Evolutionary conservation across 2,797 vertebrate genomes (phyloP).

Genomic region (Oryzias dopingdopingensis): DNA sequence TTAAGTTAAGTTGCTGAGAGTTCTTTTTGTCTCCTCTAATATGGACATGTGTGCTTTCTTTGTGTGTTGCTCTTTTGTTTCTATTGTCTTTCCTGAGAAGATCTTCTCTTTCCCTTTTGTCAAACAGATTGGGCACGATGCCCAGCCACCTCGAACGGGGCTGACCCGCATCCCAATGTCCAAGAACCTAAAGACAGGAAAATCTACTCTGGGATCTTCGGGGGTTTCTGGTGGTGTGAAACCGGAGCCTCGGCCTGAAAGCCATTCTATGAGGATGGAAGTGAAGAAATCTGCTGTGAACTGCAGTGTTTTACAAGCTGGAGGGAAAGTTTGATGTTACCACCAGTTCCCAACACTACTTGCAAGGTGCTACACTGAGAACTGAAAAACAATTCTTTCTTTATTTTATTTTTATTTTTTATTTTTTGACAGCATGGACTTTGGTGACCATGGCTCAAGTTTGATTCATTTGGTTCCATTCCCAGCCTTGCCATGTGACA

Average conservation of each 20-base stretch:
- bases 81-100: slow-evolving; percentile 42
- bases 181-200: slow-evolving; percentile 98
- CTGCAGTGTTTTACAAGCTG: slow-evolving; percentile 80
- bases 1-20: background rate
- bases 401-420: background rate
- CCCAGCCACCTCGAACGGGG: slow-evolving; percentile 83
- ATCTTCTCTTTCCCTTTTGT: slow-evolving; percentile 41
- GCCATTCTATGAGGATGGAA: slow-evolving; percentile 96
- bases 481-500: no score
- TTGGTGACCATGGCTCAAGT: no score
- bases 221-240: slow-evolving; percentile 90
- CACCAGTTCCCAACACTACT: background rate
- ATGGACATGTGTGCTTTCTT: slow-evolving; percentile 1
- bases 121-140: slow-evolving; percentile 85
- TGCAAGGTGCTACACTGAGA: slow-evolving; percentile 30
- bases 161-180: slow-evolving; percentile 98
- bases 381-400: slow-evolving; percentile 13
- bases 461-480: no score
- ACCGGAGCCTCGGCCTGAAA: slow-evolving; percentile 90
- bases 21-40: slow-evolving; percentile 15
- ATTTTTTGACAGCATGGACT: background rate
- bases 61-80: slow-evolving; percentile 16
- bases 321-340: slow-evolving; percentile 82
- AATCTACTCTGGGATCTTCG: slow-evolving; percentile 86
- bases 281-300: slow-evolving; percentile 89